Evolutionary conservation across 2,797 vertebrate genomes (phyloP), one percentile per base, ranked within the genome.

Genomic region (Zenarchopterus dispar): DNA sequence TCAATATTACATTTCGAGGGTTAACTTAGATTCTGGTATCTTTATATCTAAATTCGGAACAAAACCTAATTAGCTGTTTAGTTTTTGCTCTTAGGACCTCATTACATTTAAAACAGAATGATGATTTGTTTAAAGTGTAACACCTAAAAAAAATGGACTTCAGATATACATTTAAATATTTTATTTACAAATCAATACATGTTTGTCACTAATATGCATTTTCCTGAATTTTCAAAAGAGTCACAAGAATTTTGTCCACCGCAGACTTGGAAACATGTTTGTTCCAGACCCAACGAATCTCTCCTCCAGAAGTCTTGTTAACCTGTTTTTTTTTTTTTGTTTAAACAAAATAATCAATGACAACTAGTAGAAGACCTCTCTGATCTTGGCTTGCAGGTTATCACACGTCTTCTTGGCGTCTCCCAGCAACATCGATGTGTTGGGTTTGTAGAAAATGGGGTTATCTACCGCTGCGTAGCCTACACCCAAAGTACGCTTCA

Each of bases 381-480:
- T 91, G 72, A 94, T 94, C 83, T 94, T 93, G 22, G 73, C 85
- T 72, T 89, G 81, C 49, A 93, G 81, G 62, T 71, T 84, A 73
- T 92, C 92, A 6, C 88, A 90, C 4, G 93, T 93, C 78, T 94
- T 94, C 86, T 94, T 94, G 75, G 91, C 92, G 41, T 94, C 92
- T 75, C 92, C 92, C 52, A 95, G 89, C 77, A 95, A 71, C 92
- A 93, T 94, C 0, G 90, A 89, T 42, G 91, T 93, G 82, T 94
- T 95, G 43, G 92, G 90, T 69, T 94, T 94, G 83, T 94, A 93
- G 81, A 93, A 94, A 62, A 94, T 93, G 19, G 93, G 93, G 70
- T 94, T 95, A 71, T 94, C 92, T 0, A 95, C 93, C 1, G 94
- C 94, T 15, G 94, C 94, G 5, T 95, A 95, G 44, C 94, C 94